Evolutionary conservation across 2,797 vertebrate species (phyloP).

Genomic region (Nothura maculosa): DNA sequence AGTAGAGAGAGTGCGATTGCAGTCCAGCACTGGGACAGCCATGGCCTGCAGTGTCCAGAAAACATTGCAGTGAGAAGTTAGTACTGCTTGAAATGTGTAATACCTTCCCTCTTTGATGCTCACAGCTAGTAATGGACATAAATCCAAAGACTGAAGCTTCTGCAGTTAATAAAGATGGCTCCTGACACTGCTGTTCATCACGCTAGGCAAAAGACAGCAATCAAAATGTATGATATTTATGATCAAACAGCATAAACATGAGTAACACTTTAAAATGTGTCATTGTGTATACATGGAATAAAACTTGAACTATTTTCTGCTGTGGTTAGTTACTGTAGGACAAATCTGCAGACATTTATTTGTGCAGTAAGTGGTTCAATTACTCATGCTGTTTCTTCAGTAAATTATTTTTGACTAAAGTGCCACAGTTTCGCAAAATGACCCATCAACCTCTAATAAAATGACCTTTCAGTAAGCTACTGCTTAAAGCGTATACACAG

Average conservation of each 20-base stretch:
- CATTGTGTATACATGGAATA: background rate
- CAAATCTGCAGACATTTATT: background rate
- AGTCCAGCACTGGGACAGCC: background rate
- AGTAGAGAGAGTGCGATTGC: rapidly evolving
- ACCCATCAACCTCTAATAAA: slow-evolving; percentile 33
- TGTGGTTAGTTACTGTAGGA: slow-evolving; percentile 11
- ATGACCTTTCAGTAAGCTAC: slow-evolving; percentile 36
- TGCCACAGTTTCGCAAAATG: slow-evolving; percentile 25
- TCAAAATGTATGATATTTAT: background rate
- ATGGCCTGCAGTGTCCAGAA: background rate
- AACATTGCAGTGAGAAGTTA: background rate
- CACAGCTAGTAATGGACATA: background rate
- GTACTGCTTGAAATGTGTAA: background rate
- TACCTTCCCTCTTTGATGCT: background rate
- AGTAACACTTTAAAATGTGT: background rate
- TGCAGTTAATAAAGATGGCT: background rate
- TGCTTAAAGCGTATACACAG: background rate
- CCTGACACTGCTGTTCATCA: background rate
- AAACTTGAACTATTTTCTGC: background rate
- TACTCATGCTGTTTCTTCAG: slow-evolving; percentile 34
- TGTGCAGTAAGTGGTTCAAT: background rate
- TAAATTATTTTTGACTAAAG: slow-evolving; percentile 52
- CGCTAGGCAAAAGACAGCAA: background rate
- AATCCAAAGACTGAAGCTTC: background rate
- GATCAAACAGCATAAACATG: background rate